Conservation (phyloP, 2,797 vertebrate genomes). For the Dendrocincla tyrannina region DNA sequence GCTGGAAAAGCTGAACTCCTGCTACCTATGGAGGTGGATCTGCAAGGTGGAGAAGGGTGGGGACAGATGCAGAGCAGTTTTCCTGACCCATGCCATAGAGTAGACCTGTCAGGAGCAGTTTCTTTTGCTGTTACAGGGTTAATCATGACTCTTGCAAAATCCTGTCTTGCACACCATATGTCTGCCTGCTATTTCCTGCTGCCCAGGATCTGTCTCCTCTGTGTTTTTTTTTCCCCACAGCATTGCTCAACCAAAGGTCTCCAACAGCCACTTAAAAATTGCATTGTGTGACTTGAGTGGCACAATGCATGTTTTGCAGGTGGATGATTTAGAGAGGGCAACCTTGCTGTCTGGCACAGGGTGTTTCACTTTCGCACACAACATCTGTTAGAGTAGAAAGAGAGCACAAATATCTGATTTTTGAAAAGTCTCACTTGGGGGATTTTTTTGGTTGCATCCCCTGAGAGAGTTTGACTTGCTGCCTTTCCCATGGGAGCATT, state of each 20-base stretch:
- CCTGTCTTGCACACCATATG: background rate
- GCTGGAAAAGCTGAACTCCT: background rate
- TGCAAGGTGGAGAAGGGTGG: background rate
- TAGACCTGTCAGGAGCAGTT: background rate
- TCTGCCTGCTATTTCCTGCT: background rate
- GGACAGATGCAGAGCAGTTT: background rate
- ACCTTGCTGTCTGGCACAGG: background rate
- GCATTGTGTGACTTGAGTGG: background rate
- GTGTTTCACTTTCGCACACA: background rate
- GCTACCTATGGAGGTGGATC: accelerated
- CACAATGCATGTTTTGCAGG: background rate
- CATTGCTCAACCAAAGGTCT: accelerated
- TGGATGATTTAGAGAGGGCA: background rate
- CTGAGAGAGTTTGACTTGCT: background rate
- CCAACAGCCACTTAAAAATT: background rate
- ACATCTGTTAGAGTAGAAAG: background rate
- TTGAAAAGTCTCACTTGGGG: background rate
- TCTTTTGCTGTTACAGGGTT: background rate
- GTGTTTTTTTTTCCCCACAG: background rate
- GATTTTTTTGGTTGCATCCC: background rate
- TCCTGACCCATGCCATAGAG: background rate
- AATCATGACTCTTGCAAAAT: background rate
- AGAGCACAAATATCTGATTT: background rate
- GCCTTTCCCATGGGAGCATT: background rate
- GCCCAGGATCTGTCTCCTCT: background rate